Conservation (phyloP, 2,113 vertebrate species). For the Heterotilapia buettikoferi region DNA sequence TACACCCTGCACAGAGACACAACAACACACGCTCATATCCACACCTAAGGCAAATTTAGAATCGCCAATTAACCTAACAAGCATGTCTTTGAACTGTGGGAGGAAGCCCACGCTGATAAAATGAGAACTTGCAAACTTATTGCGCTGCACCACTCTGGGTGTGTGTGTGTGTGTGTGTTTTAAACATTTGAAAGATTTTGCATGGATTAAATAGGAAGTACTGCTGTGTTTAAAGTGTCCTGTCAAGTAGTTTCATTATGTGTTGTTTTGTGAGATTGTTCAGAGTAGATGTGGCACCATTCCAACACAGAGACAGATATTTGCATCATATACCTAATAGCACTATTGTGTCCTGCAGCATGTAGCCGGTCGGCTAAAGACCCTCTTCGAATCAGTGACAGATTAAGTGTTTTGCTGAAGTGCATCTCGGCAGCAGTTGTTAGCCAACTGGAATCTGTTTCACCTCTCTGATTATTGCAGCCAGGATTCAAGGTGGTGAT, state of each 20-base stretch:
- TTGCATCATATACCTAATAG: neutral
- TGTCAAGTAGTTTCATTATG: neutral
- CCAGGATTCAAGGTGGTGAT: neutral
- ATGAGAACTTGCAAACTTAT: neutral
- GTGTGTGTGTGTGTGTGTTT: neutral
- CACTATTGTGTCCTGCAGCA: neutral
- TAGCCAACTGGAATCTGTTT: slow-evolving; percentile 23
- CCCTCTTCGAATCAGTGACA: slow-evolving; percentile 6
- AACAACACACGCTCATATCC: neutral
- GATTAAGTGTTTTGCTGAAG: slow-evolving; percentile 42
- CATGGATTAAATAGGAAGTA: neutral
- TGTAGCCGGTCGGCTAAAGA: neutral
- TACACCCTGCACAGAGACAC: neutral
- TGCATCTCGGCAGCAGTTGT: slow-evolving; percentile 26
- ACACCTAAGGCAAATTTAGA: neutral
- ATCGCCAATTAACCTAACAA: neutral
- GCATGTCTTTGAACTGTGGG: neutral
- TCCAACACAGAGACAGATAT: neutral
- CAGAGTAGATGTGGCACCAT: neutral
- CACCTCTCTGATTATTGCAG: slow-evolving; percentile 14
- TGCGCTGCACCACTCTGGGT: neutral
- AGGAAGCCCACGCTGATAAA: neutral
- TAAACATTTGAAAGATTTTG: neutral
- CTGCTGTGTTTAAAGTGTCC: neutral
- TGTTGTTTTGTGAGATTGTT: neutral